Conservation (phyloP, 2,888 invertebrate genomes). For the Acanthosepion pharaonis region DNA sequence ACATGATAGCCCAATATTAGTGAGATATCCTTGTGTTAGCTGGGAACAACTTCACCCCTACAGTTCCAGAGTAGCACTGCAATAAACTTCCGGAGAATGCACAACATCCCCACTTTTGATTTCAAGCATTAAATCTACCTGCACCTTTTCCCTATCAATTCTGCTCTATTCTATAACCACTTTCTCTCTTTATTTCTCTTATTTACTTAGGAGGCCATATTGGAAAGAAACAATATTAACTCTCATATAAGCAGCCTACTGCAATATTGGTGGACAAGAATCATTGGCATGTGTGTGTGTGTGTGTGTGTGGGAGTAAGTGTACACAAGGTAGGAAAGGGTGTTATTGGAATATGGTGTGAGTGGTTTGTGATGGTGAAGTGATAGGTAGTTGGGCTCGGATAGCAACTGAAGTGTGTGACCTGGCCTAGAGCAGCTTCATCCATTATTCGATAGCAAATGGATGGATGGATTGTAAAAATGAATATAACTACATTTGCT, state of each 20-base stretch:
- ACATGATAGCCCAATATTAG: background rate
- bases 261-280: slow-evolving; percentile 2
- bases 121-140: background rate
- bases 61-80: background rate
- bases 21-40: background rate
- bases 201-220: background rate
- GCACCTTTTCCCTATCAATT: background rate
- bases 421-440: background rate
- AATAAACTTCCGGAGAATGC: background rate
- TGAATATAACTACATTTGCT: background rate
- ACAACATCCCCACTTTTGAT: background rate
- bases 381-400: background rate
- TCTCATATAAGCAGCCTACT: background rate
- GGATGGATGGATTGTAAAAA: background rate
- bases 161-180: background rate
- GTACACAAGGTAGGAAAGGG: background rate
- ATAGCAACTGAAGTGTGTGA: background rate
- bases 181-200: background rate
- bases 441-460: background rate
- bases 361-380: background rate
- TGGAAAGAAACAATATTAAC: slow-evolving; percentile 6
- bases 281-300: background rate
- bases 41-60: background rate
- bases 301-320: background rate
- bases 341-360: slow-evolving; percentile 2